These are phyloP conservation scores for Leuciscus idus DNA, from an alignment of 2,113 vertebrate genomes.

Conservation along the genomic window DNA sequence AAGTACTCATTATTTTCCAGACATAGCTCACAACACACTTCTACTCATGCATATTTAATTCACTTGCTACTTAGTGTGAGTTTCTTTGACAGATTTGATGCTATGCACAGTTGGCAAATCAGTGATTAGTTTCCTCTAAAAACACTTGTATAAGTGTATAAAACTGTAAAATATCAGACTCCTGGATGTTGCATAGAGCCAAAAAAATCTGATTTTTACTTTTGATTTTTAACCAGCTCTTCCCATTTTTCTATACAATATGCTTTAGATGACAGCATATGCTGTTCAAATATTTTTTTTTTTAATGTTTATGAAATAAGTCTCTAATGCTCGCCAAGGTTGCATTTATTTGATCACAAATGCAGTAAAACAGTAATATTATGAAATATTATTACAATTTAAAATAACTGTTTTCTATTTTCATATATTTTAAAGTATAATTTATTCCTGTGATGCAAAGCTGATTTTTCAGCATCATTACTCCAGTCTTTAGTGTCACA, in stretches of 20 bases:
- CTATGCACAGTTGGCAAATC: background rate
- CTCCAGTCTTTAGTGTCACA: background rate
- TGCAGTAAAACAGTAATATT: background rate
- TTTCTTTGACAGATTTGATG: background rate
- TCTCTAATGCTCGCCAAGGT: background rate
- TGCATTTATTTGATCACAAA: background rate
- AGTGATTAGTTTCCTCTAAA: background rate
- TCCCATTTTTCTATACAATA: background rate
- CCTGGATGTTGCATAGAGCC: background rate
- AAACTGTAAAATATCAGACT: background rate
- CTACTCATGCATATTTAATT: background rate
- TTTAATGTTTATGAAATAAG: background rate
- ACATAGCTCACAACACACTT: background rate
- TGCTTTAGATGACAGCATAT: background rate
- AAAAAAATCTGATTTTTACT: background rate
- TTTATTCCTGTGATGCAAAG: background rate
- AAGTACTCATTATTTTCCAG: conserved; percentile 22
- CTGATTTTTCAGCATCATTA: background rate
- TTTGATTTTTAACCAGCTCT: background rate
- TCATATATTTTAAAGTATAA: background rate
- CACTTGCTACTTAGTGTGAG: background rate
- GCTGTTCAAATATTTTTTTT: background rate
- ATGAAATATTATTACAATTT: background rate
- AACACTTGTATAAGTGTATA: background rate
- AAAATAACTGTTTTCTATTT: background rate